Conservation (phyloP, 2,113 vertebrate species). For the Pao palembangensis region DNA sequence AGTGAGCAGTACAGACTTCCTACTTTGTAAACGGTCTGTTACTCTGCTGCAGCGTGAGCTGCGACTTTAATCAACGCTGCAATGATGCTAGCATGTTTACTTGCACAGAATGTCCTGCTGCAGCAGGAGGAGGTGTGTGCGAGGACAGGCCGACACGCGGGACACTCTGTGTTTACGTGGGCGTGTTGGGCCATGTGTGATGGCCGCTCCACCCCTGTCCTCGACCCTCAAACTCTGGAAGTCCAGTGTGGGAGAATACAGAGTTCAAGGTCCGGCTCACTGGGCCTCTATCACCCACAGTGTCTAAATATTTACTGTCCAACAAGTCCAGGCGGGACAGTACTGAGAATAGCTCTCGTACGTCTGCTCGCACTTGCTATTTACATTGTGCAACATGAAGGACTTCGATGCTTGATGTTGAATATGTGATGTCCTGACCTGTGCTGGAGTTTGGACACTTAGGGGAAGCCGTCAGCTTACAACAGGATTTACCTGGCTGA, state of each 20-base stretch:
- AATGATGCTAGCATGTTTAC: neutral
- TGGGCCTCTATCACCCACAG: conserved; percentile 41
- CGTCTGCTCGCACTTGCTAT: conserved; percentile 34
- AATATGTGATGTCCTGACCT: no score
- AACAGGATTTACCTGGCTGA: no score
- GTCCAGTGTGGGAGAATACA: conserved; percentile 27
- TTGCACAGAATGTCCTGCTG: neutral
- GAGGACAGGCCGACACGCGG: neutral
- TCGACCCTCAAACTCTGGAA: neutral
- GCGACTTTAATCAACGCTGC: neutral
- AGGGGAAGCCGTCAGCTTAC: neutral
- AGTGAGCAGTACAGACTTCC: no score
- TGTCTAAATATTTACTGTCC: conserved; percentile 74
- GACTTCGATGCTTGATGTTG: neutral
- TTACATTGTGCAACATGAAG: conserved; percentile 29
- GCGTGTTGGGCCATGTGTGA: conserved; percentile 24
- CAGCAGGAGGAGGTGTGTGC: neutral
- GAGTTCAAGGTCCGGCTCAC: conserved; percentile 60
- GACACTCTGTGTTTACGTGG: conserved; percentile 21
- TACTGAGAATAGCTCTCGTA: conserved; percentile 46
- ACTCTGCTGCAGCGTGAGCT: neutral
- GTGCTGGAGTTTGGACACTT: no score
- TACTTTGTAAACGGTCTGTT: no score
- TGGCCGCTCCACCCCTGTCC: neutral
- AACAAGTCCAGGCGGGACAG: conserved; percentile 49